Conservation (phyloP, 2,113 vertebrate genomes). For the Callopanchax toddi region DNA sequence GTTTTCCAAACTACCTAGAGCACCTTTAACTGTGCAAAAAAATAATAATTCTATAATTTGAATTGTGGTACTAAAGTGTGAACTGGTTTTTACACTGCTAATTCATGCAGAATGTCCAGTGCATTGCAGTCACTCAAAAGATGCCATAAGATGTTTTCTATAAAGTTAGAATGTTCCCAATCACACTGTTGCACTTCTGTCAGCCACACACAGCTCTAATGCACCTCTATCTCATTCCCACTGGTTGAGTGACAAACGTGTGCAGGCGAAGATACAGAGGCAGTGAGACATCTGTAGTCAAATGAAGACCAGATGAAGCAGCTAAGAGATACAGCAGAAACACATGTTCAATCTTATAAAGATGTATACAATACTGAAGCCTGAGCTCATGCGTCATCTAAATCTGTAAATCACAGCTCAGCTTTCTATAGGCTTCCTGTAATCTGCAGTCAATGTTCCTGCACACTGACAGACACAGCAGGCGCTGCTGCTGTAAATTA, state of each 20-base stretch:
- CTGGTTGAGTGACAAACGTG: constrained; percentile 11
- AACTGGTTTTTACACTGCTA: no score
- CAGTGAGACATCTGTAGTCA: constrained; percentile 60
- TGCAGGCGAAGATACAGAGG: constrained; percentile 48
- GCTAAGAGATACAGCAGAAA: constrained; percentile 60
- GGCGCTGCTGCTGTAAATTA: constrained; percentile 53
- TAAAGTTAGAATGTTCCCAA: no score
- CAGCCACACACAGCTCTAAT: constrained; percentile 7
- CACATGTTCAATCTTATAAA: constrained; percentile 51
- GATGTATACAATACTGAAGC: constrained; percentile 14
- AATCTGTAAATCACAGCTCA: constrained; percentile 26
- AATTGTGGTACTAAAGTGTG: no score
- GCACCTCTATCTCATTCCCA: background rate
- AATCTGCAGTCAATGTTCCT: constrained; percentile 21
- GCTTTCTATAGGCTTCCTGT: constrained; percentile 31
- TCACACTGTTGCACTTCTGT: background rate
- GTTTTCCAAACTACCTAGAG: no score
- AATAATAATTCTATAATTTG: no score
- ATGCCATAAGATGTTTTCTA: no score
- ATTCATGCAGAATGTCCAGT: no score
- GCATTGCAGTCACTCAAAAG: no score
- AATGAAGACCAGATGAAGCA: constrained; percentile 73
- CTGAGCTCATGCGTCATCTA: constrained; percentile 22
- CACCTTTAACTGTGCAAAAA: no score
- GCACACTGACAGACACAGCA: constrained; percentile 41